phyloP scores from a whole-genome alignment of 2,113 vertebrate genomes.

The Nibea albiflora region DNA sequence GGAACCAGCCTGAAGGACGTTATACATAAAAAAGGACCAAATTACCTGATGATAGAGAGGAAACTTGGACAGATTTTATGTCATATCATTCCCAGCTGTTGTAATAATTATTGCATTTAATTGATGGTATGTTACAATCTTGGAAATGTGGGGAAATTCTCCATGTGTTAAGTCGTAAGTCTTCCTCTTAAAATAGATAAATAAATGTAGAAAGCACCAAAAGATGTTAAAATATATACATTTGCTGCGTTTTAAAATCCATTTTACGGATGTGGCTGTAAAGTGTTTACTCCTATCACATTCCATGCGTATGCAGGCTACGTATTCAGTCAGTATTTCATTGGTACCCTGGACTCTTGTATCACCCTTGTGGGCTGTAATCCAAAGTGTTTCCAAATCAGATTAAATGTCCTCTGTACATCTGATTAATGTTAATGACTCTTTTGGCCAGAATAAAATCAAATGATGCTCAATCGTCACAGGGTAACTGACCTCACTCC shows the following conservation, averaged over 20 bases:
- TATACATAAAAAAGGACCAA: background rate
- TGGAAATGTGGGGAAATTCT: background rate
- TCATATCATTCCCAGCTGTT: too few species aligned
- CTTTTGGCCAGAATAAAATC: slow-evolving; percentile 2
- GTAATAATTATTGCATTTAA: too few species aligned
- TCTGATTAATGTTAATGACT: background rate
- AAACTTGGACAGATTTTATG: background rate
- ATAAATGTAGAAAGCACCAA: too few species aligned
- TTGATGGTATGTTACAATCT: too few species aligned
- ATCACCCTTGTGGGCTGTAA: background rate
- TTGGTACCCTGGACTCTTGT: too few species aligned
- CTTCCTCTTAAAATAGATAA: too few species aligned
- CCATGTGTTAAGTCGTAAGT: background rate
- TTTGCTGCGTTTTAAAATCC: too few species aligned
- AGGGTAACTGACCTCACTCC: slow-evolving; percentile 80
- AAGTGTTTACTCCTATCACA: background rate
- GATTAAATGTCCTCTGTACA: background rate
- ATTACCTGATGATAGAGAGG: background rate
- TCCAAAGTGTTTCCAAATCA: background rate
- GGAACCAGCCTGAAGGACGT: slow-evolving; percentile 56
- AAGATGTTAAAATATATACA: too few species aligned
- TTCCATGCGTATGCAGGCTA: background rate
- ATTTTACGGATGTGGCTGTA: background rate
- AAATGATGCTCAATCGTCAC: background rate
- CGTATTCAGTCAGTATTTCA: background rate